A percentile compares a stretch with the other conserved stretches of the same genome.
Conservation (phyloP, 2,797 vertebrate genomes). For the Orientallactaga sibirica region DNA sequence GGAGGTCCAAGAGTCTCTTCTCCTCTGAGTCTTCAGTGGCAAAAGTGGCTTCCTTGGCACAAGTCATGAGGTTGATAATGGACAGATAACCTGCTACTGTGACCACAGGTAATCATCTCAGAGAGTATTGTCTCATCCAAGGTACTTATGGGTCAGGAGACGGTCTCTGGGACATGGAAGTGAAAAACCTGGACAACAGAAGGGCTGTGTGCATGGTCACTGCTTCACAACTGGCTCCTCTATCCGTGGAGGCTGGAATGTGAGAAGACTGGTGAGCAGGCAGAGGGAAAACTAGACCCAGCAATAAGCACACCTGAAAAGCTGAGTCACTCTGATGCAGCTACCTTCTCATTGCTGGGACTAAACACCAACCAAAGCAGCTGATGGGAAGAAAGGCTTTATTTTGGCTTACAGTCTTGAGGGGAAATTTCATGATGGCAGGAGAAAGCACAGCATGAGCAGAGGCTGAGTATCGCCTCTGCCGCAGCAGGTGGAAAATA, state of each 20-base stretch:
- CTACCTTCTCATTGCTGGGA: too few relatives aligned
- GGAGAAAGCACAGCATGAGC: too few relatives aligned
- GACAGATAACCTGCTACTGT: background rate
- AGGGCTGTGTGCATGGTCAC: background rate
- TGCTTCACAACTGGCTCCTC: background rate
- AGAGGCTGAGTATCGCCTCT: too few relatives aligned
- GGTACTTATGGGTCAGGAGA: background rate
- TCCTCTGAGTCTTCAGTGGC: background rate
- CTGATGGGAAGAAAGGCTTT: too few relatives aligned
- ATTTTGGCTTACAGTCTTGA: too few relatives aligned
- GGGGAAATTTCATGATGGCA: too few relatives aligned
- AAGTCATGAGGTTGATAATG: background rate
- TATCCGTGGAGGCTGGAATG: background rate
- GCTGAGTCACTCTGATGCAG: background rate
- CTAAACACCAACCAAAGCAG: too few relatives aligned
- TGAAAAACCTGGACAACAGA: background rate
- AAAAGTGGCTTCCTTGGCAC: background rate
- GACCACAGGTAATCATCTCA: background rate
- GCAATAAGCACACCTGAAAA: background rate
- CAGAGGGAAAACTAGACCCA: background rate
- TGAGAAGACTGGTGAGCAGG: background rate
- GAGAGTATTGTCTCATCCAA: background rate
- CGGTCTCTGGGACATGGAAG: background rate
- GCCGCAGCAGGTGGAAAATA: too few relatives aligned
- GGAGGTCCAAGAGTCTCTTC: background rate